phyloP scores from a whole-genome alignment of 2,888 invertebrate species.

The Copidosoma aretas region DNA sequence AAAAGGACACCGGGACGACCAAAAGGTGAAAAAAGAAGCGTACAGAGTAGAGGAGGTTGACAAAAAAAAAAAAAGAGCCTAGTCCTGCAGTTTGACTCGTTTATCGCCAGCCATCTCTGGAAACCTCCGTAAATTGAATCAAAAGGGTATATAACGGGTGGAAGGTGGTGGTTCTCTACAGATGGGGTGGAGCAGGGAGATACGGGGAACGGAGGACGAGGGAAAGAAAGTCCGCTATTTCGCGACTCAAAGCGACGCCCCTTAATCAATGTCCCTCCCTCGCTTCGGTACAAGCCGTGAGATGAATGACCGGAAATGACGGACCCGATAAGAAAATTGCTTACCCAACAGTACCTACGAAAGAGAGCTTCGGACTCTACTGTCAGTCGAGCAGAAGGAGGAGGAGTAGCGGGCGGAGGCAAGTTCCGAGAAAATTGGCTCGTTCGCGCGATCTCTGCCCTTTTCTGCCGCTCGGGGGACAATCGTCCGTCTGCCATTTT shows the following conservation, averaged over 20 bases:
- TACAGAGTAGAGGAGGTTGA: conserved; percentile 10
- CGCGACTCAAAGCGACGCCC: conserved; percentile 53
- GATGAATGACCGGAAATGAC: conserved; percentile 61
- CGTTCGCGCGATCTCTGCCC: conserved; percentile 6
- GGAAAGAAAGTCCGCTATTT: conserved; percentile 47
- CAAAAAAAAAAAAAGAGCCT: conserved; percentile 38
- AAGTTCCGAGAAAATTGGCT: conserved; percentile 47
- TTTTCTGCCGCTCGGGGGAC: conserved; percentile 12
- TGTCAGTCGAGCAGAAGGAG: neutral
- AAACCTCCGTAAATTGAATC: conserved; percentile 58
- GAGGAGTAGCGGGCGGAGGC: neutral
- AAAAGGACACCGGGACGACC: conserved; percentile 27
- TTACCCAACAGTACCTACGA: conserved; percentile 44
- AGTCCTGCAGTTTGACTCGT: conserved; percentile 38
- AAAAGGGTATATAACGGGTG: conserved; percentile 46
- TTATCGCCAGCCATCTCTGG: conserved; percentile 50
- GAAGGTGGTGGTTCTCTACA: conserved; percentile 39
- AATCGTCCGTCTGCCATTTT: conserved; percentile 12
- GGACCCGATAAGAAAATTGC: conserved; percentile 59
- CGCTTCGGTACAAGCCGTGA: conserved; percentile 45
- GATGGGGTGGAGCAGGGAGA: conserved; percentile 13
- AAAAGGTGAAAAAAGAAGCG: conserved; percentile 25
- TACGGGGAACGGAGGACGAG: conserved; percentile 7
- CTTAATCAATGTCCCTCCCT: conserved; percentile 35
- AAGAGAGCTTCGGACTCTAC: conserved; percentile 12